These are phyloP conservation scores for Brassicogethes aeneus DNA, from an alignment of 2,888 invertebrate species.

Conservation along the genomic window DNA sequence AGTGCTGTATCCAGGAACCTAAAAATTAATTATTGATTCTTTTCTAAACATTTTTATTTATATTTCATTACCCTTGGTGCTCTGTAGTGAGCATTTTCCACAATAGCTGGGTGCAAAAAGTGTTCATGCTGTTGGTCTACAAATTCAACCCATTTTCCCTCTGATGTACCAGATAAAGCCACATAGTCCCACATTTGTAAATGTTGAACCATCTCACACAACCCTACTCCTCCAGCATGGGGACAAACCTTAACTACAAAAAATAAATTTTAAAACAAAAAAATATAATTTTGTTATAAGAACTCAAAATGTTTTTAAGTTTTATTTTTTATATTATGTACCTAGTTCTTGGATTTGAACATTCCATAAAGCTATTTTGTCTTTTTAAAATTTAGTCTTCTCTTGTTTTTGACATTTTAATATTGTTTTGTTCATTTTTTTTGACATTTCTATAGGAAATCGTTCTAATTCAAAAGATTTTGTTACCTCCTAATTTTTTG, in stretches of 20 bases:
- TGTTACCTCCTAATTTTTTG: conserved; percentile 66
- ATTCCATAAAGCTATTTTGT: too few relatives aligned
- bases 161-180: conserved; percentile 59
- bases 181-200: conserved; percentile 83
- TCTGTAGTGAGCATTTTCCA: conserved; percentile 63
- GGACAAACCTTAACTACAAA: conserved; percentile 81
- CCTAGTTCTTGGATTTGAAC: too few relatives aligned
- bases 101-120: conserved; percentile 63
- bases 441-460: too few relatives aligned
- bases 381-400: too few relatives aligned
- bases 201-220: conserved; percentile 92
- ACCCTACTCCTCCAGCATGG: conserved; percentile 89
- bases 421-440: too few relatives aligned
- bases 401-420: too few relatives aligned
- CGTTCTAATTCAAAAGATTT: too few relatives aligned
- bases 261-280: not conserved
- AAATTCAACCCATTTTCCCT: conserved; percentile 72
- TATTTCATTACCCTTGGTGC: conserved; percentile 64
- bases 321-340: too few relatives aligned
- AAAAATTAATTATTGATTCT: conserved; percentile 28
- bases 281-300: conserved; percentile 2
- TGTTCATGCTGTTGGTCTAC: conserved; percentile 88
- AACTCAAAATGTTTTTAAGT: too few relatives aligned
- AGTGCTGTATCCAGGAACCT: conserved; percentile 74
- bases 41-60: too few relatives aligned